Percentiles rank a stretch among this genome's conserved stretches.
Conservation (phyloP, 2,888 invertebrate species). For the Dolichopus griseipennis region DNA sequence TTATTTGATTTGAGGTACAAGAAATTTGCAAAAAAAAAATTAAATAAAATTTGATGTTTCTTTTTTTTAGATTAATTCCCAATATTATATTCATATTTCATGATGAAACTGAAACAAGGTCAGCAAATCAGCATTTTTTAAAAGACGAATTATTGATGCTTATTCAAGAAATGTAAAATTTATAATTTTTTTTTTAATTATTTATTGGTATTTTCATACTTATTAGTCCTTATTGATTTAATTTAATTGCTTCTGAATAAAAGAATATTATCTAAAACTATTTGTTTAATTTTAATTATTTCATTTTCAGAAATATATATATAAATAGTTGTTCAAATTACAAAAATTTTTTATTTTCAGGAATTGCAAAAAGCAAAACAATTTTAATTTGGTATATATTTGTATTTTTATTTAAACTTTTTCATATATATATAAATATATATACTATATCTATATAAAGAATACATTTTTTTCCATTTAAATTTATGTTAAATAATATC, state of each 20-base stretch:
- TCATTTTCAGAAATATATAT: too few relatives aligned
- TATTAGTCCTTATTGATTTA: background rate
- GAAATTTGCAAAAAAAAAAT: background rate
- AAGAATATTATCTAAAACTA: too few relatives aligned
- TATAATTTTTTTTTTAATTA: background rate
- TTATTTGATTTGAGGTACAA: constrained; percentile 54
- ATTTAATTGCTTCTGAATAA: background rate
- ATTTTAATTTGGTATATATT: background rate
- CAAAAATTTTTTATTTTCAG: background rate
- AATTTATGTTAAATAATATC: background rate
- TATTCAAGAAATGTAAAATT: constrained; percentile 45
- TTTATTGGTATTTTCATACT: background rate
- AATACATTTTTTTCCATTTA: background rate
- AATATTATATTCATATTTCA: constrained; percentile 71
- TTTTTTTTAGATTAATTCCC: constrained; percentile 66
- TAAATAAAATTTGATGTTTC: constrained; percentile 31
- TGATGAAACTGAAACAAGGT: constrained; percentile 53
- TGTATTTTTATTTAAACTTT: background rate
- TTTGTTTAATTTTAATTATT: too few relatives aligned
- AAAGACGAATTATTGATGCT: constrained; percentile 70
- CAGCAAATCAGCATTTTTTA: constrained; percentile 50
- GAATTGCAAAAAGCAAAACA: background rate
- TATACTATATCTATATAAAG: background rate
- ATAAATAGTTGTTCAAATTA: too few relatives aligned
- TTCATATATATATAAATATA: background rate